Percentiles rank a stretch among this genome's conserved stretches.
Conservation (phyloP, 2,113 vertebrate species). For the Poecilia latipinna region DNA sequence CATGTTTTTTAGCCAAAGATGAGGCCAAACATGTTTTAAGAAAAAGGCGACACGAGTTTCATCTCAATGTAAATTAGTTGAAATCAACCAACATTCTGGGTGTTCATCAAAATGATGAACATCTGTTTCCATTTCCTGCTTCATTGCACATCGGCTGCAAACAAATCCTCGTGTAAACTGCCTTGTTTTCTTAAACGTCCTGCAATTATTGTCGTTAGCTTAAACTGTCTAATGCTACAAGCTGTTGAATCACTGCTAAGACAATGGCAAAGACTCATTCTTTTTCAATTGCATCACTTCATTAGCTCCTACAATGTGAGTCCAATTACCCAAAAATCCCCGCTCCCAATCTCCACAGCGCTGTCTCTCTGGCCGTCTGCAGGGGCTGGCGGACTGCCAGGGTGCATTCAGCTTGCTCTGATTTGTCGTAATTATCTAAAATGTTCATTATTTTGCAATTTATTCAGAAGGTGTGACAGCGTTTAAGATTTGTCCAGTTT, state of each 20-base stretch:
- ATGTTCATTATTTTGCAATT: constrained; percentile 66
- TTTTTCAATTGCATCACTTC: constrained; percentile 59
- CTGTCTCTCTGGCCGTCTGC: constrained; percentile 54
- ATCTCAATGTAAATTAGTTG: background rate
- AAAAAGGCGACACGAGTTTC: background rate
- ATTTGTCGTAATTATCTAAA: constrained; percentile 62
- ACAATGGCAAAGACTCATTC: constrained; percentile 40
- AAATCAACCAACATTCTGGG: background rate
- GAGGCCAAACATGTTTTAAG: accelerated
- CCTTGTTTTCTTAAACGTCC: constrained; percentile 20
- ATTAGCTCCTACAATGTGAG: constrained; percentile 64
- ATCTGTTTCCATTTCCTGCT: constrained; percentile 45
- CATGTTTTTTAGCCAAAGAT: background rate
- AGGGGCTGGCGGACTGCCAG: constrained; percentile 56
- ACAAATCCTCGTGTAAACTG: background rate
- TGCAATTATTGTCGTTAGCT: constrained; percentile 4
- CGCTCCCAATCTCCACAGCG: constrained; percentile 43
- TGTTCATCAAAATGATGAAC: constrained; percentile 10
- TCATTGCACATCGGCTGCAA: background rate
- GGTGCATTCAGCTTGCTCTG: constrained; percentile 52
- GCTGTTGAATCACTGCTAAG: constrained; percentile 48
- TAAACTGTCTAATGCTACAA: constrained; percentile 19
- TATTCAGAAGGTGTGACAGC: constrained; percentile 55
- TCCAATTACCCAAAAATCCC: constrained; percentile 68
- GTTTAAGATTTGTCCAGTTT: constrained; percentile 57